These are phyloP conservation scores for Serranus cabrilla DNA, from an alignment of 2,797 vertebrate species.

Conservation along the genomic window DNA sequence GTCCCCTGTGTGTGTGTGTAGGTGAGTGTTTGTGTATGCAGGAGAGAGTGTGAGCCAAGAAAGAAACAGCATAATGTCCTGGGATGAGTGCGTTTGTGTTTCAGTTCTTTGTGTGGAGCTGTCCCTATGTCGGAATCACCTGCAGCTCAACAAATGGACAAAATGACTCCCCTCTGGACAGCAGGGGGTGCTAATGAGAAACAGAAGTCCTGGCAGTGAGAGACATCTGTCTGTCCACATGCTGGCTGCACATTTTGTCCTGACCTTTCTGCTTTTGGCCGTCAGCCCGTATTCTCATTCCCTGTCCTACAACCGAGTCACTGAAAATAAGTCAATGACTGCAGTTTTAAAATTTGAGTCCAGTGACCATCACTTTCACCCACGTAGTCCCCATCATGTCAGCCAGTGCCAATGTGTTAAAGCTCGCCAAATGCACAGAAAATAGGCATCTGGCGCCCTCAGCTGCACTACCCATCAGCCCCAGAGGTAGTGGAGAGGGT, in stretches of 20 bases:
- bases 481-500: conserved; percentile 46
- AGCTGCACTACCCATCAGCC: conserved; percentile 39
- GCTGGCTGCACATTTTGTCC: conserved; percentile 70
- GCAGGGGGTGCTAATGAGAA: conserved; percentile 52
- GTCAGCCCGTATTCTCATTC: conserved; percentile 40
- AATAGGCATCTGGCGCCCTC: conserved; percentile 44
- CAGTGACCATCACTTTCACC: conserved; percentile 17
- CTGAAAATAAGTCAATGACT: conserved; percentile 36
- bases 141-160: conserved; percentile 26
- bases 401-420: conserved; percentile 17
- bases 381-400: conserved; percentile 3
- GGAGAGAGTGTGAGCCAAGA: conserved; percentile 15
- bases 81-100: conserved; percentile 32
- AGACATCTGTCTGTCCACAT: conserved; percentile 57
- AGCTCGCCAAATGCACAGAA: conserved; percentile 27
- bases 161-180: conserved; percentile 22
- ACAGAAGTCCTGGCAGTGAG: conserved; percentile 14
- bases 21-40: conserved; percentile 43
- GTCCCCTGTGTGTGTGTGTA: conserved; percentile 35
- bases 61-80: conserved; percentile 25
- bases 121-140: conserved; percentile 23
- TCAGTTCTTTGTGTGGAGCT: conserved; percentile 9
- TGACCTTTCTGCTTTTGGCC: conserved; percentile 61
- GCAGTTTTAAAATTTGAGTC: conserved; percentile 17
- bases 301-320: conserved; percentile 14